Evolutionary conservation across 2,113 vertebrate species (phyloP), one percentile per base, ranked within the genome.

Genomic region (Riparia riparia): DNA sequence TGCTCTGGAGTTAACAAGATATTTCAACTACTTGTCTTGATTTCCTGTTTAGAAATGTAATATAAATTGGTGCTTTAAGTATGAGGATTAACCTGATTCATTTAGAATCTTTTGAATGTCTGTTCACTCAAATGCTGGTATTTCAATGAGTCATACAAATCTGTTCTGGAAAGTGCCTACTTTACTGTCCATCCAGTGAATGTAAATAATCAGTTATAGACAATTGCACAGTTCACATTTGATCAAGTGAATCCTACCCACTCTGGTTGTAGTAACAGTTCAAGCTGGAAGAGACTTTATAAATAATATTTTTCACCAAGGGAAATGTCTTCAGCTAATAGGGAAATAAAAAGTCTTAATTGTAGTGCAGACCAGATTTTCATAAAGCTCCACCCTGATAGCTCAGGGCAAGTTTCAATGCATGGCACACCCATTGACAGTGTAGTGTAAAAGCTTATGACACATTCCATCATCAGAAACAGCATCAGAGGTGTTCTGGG

Each of bases 401-500:
- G 82, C 94, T 93, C 60, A 29, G 29, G 94, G 94, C 93, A 81
- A 96, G 83, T 96, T 95, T 95, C 94, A 90, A 34, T 66, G 51
- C 7, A 7, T 26, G 91, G 34, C 95, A 95, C 82, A 70, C 95
- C 94, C 86, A 83, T 32, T 1, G 2, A 60, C 54, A 73, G 64
- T 2, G 3, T 12, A 66, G 47, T 17, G 17, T 68, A 85, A 92
- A 92, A 72, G 0, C 0, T 72, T 90, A 70, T 79, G 79, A 82
- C 79, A 87, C 42, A 57, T 94, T 80, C 63, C 31, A 66, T 70
- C 54, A 81, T 56, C 47, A 73, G 69, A 80, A 85, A 21, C 41
- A 37, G 47, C 68, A 49, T 86, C 26, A 74, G 47, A 78, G 34
- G 11, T 19, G 12, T 72, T 86, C 32, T 74, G 50, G 17, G 29